Evolutionary conservation across 2,113 vertebrate genomes (phyloP), one percentile per base, ranked within the genome.

Genomic region (Antechinus stuartii): DNA sequence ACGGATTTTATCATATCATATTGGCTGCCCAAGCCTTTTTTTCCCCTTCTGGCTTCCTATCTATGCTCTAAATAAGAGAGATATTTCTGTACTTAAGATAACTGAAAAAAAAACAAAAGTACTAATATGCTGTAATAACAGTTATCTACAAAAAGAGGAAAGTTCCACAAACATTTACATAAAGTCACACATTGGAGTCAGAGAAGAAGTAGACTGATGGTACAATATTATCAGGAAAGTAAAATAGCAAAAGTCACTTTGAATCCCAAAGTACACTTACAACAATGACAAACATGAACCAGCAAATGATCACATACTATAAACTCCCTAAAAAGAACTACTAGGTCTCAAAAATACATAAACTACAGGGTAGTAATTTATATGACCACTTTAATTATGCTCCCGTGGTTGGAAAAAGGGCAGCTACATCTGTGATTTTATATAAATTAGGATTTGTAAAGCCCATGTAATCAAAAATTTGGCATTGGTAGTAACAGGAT

Each of bases 341-440:
- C 23, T 35, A 96, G 95, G 30, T 91, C 9, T 95, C 61, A 91
- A 90, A 97, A 92, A 93, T 52, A 95, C 49, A 93, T 94, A 95
- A 94, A 26, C 27, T 42, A 46, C 25, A 95, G 50, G 89, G 1
- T 93, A 53, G 6, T 92, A 94, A 95, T 24, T 90, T 92, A 92
- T 0, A 93, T 27, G 49, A 91, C 54, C 90, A 93, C n/a, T 97
- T 91, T 96, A 94, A 91, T 96, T 91, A 95, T 53, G 93, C 95
- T 94, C 89, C 89, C 6, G 42, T 93, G 47, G 76, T 12, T 95
- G 50, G 96, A 90, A 95, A 84, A 94, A 27, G 16, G 84, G 25
- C 23, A 95, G 27, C 92, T 10, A 6, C 23, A 50, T 92, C 96
- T 95, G 50, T 94, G 54, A 27, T 91, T 96, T 94, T 97, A 92